phyloP scores from a whole-genome alignment of 2,113 vertebrate species.

The Progne subis region DNA sequence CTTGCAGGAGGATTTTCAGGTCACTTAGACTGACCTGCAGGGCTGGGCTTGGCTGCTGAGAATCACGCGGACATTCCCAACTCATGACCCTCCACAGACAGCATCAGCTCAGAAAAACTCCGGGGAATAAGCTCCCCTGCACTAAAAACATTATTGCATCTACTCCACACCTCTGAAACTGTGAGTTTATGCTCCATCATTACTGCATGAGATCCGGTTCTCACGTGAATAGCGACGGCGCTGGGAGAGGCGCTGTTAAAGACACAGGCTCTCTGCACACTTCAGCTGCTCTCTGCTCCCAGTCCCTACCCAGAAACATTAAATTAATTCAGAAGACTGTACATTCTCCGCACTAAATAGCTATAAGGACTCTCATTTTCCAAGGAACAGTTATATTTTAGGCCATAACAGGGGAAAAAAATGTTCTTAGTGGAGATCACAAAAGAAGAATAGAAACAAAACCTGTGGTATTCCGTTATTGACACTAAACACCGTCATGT shows the following conservation, averaged over 20 bases:
- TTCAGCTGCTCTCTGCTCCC: background rate
- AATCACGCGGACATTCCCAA: accelerated
- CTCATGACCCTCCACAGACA: background rate
- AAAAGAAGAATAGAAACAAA: background rate
- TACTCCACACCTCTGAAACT: background rate
- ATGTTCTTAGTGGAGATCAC: background rate
- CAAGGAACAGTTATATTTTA: background rate
- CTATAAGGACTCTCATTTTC: background rate
- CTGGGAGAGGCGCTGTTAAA: background rate
- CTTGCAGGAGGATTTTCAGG: background rate
- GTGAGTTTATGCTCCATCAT: background rate
- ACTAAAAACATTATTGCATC: background rate
- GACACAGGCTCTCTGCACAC: background rate
- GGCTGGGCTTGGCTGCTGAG: background rate
- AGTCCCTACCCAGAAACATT: background rate
- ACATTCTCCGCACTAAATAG: background rate
- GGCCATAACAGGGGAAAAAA: background rate
- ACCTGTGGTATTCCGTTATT: background rate
- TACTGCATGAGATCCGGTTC: background rate
- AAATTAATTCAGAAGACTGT: background rate
- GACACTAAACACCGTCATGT: background rate
- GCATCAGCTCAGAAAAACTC: background rate
- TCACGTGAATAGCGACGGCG: accelerated
- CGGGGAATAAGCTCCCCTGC: background rate
- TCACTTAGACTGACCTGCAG: background rate